Base-by-base conservation (phyloP, 1,140 invertebrate genomes). In the Pogonomyrmex californicus region DNA sequence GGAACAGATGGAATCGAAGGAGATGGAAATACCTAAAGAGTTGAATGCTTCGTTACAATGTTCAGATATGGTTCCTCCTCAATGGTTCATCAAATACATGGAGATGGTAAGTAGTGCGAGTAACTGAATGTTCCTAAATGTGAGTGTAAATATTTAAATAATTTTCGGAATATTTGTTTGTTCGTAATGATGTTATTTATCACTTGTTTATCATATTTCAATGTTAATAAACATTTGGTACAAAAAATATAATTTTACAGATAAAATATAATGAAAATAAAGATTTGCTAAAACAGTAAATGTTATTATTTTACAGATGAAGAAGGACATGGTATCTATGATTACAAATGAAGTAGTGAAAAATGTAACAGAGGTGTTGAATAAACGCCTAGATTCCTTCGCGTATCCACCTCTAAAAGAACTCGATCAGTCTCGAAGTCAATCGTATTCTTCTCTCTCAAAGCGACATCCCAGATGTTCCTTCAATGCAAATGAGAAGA, bases 71-170 rank as follows among this genome's bases (percentile, higher is more conserved):
- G 23, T 23, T 6, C 65, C 88, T 49, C 88, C 88, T 49, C 4
- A 41, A 38, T 89, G 88, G 88, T 89, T 89, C 51, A 71, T 14
- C 41, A n/a, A 83, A 6, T 89, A 89, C 33, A 89, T 89, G 87
- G 86, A 89, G 38, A 17, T n/a, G 47, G 87, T 89, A 70, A 87
- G 60, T 65, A 2, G 4, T 23, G 33, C 1, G 23, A n/a, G 38
- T 38, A 30, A 36, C 17, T 73, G 33, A 63, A 7, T 17, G 30
- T 44, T 33, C 38, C 2, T 38, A 76, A 12, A 44, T 78, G 30
- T 68, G 6, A 33, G 41, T 63, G 33, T 33, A 17, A 66, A 33
- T 47, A 63, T 66, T 47, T 47, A 3, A 41, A 51, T 33, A 17
- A 71, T 23, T 83, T 58, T 14, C n/a, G 23, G 23, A 23, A 23